These are phyloP conservation scores for Balanococcus diminutus DNA, from an alignment of 2,888 invertebrate genomes.

Conservation along the genomic window DNA sequence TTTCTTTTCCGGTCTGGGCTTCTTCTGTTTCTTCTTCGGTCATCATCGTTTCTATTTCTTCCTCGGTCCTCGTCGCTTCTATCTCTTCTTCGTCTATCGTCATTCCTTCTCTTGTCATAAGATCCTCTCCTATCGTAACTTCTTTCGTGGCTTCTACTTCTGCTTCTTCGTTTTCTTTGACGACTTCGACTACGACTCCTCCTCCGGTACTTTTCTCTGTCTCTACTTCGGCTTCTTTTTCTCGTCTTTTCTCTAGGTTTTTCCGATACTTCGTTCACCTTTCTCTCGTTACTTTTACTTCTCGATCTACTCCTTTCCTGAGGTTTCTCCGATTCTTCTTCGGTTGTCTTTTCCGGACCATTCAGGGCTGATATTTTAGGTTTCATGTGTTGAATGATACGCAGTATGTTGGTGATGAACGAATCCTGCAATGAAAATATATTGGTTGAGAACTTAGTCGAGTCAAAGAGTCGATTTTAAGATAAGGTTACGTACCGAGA, in stretches of 20 bases:
- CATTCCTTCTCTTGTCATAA: constrained; percentile 57
- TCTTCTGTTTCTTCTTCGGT: constrained; percentile 58
- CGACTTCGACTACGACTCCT: constrained; percentile 57
- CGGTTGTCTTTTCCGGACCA: constrained; percentile 59
- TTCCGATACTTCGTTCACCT: constrained; percentile 59
- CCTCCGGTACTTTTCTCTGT: constrained; percentile 57
- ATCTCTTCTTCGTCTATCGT: constrained; percentile 56
- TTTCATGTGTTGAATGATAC: constrained; percentile 96
- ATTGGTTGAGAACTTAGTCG: background rate
- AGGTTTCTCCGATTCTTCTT: constrained; percentile 66
- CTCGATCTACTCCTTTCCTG: background rate
- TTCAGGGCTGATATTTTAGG: constrained; percentile 63
- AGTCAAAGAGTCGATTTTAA: background rate
- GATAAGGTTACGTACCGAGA: constrained; percentile 68
- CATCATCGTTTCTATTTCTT: too few species aligned
- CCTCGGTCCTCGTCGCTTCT: too few species aligned
- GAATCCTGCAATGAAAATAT: constrained; percentile 71
- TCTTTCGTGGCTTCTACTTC: constrained; percentile 56
- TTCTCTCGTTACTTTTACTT: constrained; percentile 60
- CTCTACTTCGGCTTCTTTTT: background rate
- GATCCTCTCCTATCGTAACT: constrained; percentile 57
- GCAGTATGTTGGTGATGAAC: constrained; percentile 86
- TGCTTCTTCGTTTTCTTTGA: constrained; percentile 52
- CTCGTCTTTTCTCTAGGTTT: background rate
- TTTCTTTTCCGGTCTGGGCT: constrained; percentile 59